Percentiles rank a stretch among this genome's conserved stretches.
phyloP scores from a whole-genome alignment of 2,888 invertebrate genomes.

The Orthonychiurus folsomi region DNA sequence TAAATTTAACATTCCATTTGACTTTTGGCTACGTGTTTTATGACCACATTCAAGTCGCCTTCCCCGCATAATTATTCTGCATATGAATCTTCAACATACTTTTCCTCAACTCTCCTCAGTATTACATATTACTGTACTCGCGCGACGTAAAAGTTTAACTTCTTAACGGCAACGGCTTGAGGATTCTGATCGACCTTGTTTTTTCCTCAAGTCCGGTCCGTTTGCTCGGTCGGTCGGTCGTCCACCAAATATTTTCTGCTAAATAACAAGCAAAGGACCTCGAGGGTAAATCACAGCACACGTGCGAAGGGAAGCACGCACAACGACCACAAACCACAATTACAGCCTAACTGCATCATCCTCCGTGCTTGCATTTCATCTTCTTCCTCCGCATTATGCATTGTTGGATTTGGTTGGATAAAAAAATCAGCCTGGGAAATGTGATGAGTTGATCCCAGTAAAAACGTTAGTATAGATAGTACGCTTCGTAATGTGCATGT shows the following conservation, averaged over 20 bases:
- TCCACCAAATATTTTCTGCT: neutral
- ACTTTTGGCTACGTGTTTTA: conserved; percentile 1
- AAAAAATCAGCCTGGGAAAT: too few relatives aligned
- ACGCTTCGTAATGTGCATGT: too few relatives aligned
- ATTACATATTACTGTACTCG: too few relatives aligned
- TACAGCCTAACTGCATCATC: too few relatives aligned
- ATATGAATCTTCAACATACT: too few relatives aligned
- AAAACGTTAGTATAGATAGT: too few relatives aligned
- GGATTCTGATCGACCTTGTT: neutral
- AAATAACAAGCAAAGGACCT: neutral
- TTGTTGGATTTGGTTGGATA: too few relatives aligned
- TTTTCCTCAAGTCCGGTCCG: neutral
- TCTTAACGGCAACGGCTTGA: neutral
- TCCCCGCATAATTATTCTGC: too few relatives aligned
- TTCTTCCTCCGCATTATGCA: too few relatives aligned
- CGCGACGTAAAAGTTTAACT: neutral
- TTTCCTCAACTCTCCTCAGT: too few relatives aligned
- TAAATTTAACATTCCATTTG: neutral
- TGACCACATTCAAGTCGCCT: neutral
- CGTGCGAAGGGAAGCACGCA: neutral
- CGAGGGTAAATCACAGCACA: neutral
- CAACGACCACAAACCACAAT: neutral
- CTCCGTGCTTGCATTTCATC: neutral
- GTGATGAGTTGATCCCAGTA: too few relatives aligned
- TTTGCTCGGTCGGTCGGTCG: too few relatives aligned